Percentiles rank a stretch among this genome's conserved stretches.
phyloP scores from a whole-genome alignment of 2,797 vertebrate species.

The Emys orbicularis region DNA sequence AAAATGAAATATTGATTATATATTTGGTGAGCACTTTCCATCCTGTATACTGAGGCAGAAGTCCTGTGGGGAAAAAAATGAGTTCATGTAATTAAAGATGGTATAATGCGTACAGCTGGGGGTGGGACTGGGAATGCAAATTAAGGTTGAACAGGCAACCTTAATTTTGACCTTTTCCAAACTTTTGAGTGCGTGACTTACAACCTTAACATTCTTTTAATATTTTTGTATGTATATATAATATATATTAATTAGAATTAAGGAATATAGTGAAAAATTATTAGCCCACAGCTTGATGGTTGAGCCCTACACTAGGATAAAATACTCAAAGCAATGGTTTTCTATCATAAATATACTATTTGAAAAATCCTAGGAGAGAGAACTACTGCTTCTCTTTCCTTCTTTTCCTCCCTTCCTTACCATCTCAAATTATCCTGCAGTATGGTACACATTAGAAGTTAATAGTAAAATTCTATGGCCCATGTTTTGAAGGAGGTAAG shows the following conservation, averaged over 20 bases:
- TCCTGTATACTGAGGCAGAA: neutral
- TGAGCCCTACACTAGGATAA: neutral
- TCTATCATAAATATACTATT: neutral
- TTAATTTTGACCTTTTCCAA: neutral
- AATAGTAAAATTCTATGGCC: neutral
- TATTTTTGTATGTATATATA: neutral
- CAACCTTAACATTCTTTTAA: neutral
- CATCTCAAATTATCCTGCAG: neutral
- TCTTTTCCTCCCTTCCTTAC: neutral
- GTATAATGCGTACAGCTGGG: neutral
- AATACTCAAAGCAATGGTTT: neutral
- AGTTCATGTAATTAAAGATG: neutral
- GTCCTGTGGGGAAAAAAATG: neutral
- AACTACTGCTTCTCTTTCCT: neutral
- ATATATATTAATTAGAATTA: neutral
- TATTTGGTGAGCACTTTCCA: neutral
- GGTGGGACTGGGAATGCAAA: no score
- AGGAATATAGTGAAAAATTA: neutral
- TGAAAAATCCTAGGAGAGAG: neutral
- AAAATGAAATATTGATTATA: neutral
- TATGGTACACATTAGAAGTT: neutral
- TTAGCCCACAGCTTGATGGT: neutral
- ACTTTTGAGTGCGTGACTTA: neutral
- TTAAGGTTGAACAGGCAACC: neutral
- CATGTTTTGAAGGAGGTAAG: neutral